A percentile compares a stretch with the other conserved stretches of the same genome.
Evolutionary conservation across 2,888 invertebrate species (phyloP).

Genomic region (Drosophila neonasuta): DNA sequence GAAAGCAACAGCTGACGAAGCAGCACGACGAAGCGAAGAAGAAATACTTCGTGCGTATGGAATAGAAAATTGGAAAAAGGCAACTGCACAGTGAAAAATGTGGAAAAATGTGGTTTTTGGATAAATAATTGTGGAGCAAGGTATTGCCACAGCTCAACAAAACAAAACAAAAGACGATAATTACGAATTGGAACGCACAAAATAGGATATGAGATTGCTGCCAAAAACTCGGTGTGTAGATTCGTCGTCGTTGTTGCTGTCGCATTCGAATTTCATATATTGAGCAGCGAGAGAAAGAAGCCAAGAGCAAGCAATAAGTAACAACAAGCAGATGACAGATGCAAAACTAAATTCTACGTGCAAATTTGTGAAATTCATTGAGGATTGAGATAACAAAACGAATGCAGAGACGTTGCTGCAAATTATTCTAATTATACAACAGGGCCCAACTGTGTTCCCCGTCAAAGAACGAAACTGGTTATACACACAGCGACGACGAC

Average conservation of each 20-base stretch:
- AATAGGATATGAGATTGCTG: constrained; percentile 43
- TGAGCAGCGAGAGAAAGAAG: constrained; percentile 38
- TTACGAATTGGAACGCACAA: constrained; percentile 38
- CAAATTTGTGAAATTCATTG: constrained; percentile 53
- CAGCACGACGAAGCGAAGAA: constrained; percentile 57
- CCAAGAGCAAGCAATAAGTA: constrained; percentile 9
- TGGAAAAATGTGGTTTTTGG: constrained; percentile 61
- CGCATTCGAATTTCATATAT: constrained; percentile 58
- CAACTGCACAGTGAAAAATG: constrained; percentile 58
- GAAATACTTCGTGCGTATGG: constrained; percentile 61
- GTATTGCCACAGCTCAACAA: constrained; percentile 14
- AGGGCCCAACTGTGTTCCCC: constrained; percentile 54
- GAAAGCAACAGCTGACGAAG: constrained; percentile 63
- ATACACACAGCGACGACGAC: constrained; percentile 66
- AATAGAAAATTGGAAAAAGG: constrained; percentile 62
- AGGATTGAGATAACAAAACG: constrained; percentile 52
- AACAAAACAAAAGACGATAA: constrained; percentile 28
- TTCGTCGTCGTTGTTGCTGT: constrained; percentile 56
- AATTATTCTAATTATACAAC: constrained; percentile 72
- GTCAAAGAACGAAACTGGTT: constrained; percentile 71
- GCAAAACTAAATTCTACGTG: constrained; percentile 59
- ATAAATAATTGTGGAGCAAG: constrained; percentile 37
- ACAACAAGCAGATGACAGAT: constrained; percentile 53
- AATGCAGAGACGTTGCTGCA: constrained; percentile 44
- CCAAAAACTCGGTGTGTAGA: constrained; percentile 12